Evolutionary conservation across 2,888 invertebrate species (phyloP).

Genomic region (Galerucella pusilla): DNA sequence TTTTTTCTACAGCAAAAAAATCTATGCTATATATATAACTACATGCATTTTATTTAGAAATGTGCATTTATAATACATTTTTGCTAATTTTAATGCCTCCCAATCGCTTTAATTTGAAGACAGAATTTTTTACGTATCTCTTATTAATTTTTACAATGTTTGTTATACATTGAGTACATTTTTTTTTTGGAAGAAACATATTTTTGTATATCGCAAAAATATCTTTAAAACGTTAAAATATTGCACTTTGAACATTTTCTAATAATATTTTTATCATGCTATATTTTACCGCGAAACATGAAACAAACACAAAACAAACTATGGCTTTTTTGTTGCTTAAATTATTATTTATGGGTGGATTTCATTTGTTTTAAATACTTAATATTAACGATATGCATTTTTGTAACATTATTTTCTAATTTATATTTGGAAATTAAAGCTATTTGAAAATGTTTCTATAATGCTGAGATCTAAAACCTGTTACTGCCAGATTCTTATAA

Average conservation of each 20-base stretch:
- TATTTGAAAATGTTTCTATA: slow-evolving; percentile 50
- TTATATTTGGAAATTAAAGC: slow-evolving; percentile 60
- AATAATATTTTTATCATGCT: slow-evolving; percentile 50
- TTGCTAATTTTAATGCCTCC: slow-evolving; percentile 56
- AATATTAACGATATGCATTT: slow-evolving; percentile 63
- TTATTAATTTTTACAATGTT: slow-evolving; percentile 61
- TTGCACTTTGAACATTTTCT: slow-evolving; percentile 58
- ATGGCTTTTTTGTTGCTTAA: slow-evolving; percentile 51
- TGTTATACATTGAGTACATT: slow-evolving; percentile 61
- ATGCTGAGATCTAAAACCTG: slow-evolving; percentile 49
- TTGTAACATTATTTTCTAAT: slow-evolving; percentile 55
- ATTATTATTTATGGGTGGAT: slow-evolving; percentile 56
- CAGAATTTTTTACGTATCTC: slow-evolving; percentile 60
- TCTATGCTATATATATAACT: slow-evolving; percentile 57
- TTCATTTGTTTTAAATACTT: slow-evolving; percentile 56
- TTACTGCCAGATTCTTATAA: slow-evolving; percentile 38
- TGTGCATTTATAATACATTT: slow-evolving; percentile 62
- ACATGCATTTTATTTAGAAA: slow-evolving; percentile 64
- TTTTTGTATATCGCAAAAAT: slow-evolving; percentile 60
- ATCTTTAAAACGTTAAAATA: slow-evolving; percentile 56
- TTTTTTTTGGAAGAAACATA: slow-evolving; percentile 60
- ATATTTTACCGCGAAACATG: slow-evolving; percentile 51
- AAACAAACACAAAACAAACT: slow-evolving; percentile 48
- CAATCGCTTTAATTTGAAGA: slow-evolving; percentile 49
- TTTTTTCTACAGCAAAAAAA: slow-evolving; percentile 59